Evolutionary conservation across 2,113 vertebrate species (phyloP).

Genomic region (Lagopus muta): DNA sequence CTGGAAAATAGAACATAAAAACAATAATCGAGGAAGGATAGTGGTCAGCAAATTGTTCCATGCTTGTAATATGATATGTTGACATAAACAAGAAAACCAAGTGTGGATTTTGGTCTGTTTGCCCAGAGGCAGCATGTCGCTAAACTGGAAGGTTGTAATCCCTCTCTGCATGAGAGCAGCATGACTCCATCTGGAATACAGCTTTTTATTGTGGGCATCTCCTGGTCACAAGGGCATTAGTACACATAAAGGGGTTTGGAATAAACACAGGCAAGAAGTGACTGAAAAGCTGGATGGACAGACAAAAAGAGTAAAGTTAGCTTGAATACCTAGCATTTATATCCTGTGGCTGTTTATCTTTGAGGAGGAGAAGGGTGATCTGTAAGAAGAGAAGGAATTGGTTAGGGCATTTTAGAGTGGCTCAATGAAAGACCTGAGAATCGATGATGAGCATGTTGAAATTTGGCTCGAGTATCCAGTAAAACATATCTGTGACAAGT

Average conservation of each 20-base stretch:
- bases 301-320: not conserved
- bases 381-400: not conserved
- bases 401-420: not conserved
- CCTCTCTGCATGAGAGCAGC: constrained; percentile 42
- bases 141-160: constrained; percentile 53
- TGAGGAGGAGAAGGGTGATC: not conserved
- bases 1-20: constrained; percentile 18
- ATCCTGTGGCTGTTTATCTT: not conserved
- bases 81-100: constrained; percentile 61
- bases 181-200: constrained; percentile 57
- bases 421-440: not conserved
- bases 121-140: constrained; percentile 53
- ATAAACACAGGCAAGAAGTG: constrained; percentile 9
- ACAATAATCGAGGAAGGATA: not conserved
- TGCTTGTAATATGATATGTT: constrained; percentile 15
- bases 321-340: not conserved
- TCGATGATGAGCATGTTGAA: not conserved
- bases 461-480: not conserved
- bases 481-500: not conserved
- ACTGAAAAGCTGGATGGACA: not conserved
- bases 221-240: constrained; percentile 47
- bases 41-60: constrained; percentile 50
- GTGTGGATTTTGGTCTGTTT: constrained; percentile 49
- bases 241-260: not conserved
- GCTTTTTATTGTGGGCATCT: constrained; percentile 59